A percentile compares a stretch with the other conserved stretches of the same genome.
These are phyloP conservation scores for Apogon talboti DNA, from an alignment of 2,797 vertebrate genomes.

Conservation along the genomic window DNA sequence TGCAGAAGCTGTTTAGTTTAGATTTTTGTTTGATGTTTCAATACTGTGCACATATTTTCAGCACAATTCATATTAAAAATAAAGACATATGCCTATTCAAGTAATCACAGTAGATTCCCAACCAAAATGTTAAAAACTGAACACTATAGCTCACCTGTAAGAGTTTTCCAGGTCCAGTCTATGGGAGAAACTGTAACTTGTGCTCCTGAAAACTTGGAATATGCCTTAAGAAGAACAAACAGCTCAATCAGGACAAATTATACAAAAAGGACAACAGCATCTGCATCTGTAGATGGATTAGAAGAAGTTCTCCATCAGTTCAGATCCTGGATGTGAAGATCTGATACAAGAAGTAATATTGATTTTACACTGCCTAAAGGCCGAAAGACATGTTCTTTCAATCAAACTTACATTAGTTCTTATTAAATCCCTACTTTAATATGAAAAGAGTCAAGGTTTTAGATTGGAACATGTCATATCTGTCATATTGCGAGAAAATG, in stretches of 20 bases:
- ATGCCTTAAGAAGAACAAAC: conserved; percentile 86
- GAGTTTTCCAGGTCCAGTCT: conserved; percentile 91
- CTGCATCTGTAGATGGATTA: too few species aligned
- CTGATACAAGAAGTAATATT: too few species aligned
- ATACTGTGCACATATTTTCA: neutral
- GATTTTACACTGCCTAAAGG: too few species aligned
- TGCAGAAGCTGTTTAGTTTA: too few species aligned
- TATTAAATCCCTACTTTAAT: too few species aligned
- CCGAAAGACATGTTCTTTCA: too few species aligned
- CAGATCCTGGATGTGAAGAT: too few species aligned
- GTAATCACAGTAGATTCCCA: neutral
- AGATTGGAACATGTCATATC: neutral
- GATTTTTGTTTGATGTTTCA: too few species aligned
- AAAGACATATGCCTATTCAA: neutral
- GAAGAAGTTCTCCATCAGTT: too few species aligned
- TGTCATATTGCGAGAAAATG: neutral
- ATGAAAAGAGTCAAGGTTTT: too few species aligned
- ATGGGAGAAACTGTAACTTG: conserved; percentile 87
- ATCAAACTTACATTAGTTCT: too few species aligned
- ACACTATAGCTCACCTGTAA: conserved; percentile 85
- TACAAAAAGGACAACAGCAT: neutral
- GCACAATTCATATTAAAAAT: neutral
- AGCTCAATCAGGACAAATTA: conserved; percentile 7
- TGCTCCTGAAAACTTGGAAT: conserved; percentile 92
- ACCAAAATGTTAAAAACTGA: conserved; percentile 1